Evolutionary conservation across 2,113 vertebrate species (phyloP).

Genomic region (Dipodomys stephensi): DNA sequence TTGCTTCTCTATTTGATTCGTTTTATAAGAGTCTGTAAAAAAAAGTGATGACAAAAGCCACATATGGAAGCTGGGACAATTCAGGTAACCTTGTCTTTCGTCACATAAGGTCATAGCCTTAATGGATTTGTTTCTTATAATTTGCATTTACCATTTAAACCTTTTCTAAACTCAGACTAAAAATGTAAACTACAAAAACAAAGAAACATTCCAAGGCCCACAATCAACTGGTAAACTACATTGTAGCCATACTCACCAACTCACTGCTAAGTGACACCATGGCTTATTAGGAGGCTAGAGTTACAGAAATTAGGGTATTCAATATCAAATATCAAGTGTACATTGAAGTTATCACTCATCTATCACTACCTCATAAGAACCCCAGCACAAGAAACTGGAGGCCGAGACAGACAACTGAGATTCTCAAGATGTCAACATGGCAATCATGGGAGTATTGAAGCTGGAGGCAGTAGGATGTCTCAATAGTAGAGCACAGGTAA

Average conservation of each 20-base stretch:
- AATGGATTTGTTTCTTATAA: neutral
- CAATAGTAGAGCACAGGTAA: neutral
- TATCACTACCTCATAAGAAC: neutral
- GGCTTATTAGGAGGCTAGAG: neutral
- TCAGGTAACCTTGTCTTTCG: neutral
- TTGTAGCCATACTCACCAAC: neutral
- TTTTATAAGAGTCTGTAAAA: conserved; percentile 29
- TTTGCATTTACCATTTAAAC: neutral
- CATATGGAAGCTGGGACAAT: neutral
- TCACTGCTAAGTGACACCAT: neutral
- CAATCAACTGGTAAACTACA: neutral
- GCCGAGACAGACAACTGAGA: neutral
- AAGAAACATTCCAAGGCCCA: neutral
- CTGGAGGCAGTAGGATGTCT: neutral
- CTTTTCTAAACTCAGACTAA: conserved; percentile 40
- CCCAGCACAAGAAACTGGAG: neutral
- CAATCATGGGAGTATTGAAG: accelerated
- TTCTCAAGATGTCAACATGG: no score
- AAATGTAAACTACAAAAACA: neutral
- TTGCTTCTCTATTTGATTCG: neutral
- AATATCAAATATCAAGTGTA: neutral
- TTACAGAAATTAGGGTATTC: neutral
- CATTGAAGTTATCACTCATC: neutral
- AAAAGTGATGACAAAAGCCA: conserved; percentile 18
- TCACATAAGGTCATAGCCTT: neutral